These are phyloP conservation scores for Bucorvus abyssinicus DNA, from an alignment of 2,797 vertebrate genomes.

Conservation along the genomic window DNA sequence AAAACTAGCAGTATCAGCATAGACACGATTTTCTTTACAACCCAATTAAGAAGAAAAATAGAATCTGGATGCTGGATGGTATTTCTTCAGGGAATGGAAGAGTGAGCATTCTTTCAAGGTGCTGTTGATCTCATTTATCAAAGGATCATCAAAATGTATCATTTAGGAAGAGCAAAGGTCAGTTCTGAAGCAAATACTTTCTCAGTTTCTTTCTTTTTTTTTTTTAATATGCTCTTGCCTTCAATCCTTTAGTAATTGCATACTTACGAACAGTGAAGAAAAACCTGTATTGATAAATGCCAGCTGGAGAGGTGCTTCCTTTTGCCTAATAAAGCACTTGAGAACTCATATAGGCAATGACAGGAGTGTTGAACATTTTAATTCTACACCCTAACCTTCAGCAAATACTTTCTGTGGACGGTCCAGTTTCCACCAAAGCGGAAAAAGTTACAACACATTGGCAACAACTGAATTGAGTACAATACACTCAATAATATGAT, in stretches of 20 bases:
- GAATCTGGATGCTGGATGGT: background rate
- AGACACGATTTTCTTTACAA: background rate
- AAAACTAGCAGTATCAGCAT: background rate
- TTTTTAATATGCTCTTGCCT: background rate
- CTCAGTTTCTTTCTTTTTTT: background rate
- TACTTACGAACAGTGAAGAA: background rate
- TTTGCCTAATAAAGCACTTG: background rate
- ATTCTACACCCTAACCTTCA: background rate
- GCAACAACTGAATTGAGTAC: background rate
- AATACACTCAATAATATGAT: background rate
- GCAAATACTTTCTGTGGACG: background rate
- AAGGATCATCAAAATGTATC: background rate
- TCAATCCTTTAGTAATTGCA: background rate
- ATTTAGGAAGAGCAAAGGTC: background rate
- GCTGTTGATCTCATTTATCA: background rate
- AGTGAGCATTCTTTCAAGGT: background rate
- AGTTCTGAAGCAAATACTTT: background rate
- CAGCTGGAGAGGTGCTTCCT: background rate
- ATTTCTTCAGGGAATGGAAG: background rate
- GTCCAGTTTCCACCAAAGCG: background rate
- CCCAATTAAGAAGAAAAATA: background rate
- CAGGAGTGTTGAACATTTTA: background rate
- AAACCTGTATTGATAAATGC: background rate
- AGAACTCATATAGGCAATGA: background rate
- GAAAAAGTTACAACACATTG: background rate